Conservation (phyloP, 2,888 invertebrate genomes). For the Nasonia oneida region DNA sequence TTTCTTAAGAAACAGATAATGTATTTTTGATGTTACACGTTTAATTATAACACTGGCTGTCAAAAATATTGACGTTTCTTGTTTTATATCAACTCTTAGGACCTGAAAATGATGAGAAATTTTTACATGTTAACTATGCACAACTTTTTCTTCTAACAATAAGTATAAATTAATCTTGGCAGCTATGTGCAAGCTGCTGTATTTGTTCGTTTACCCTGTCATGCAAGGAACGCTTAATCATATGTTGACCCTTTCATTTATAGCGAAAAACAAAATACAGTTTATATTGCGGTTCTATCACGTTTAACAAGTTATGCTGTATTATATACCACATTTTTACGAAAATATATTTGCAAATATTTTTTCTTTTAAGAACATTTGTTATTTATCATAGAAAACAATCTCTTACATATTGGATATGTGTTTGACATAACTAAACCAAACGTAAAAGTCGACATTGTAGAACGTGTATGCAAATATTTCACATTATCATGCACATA, state of each 20-base stretch:
- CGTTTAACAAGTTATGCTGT: neutral
- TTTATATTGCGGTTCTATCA: constrained; percentile 6
- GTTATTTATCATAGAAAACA: constrained; percentile 14
- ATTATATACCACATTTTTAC: neutral
- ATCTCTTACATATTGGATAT: neutral
- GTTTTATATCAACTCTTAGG: neutral
- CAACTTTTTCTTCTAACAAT: constrained; percentile 60
- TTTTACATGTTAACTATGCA: constrained; percentile 62
- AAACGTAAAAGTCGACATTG: constrained; percentile 29
- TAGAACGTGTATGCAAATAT: constrained; percentile 47
- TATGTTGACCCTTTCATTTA: constrained; percentile 56
- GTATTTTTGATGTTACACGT: constrained; percentile 61
- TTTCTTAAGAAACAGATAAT: constrained; percentile 62
- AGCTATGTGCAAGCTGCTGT: constrained; percentile 57
- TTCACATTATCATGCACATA: neutral
- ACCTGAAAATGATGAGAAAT: neutral
- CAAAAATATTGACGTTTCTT: constrained; percentile 64
- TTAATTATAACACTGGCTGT: constrained; percentile 61
- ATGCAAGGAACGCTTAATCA: constrained; percentile 61
- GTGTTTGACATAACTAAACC: neutral
- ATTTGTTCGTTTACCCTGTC: constrained; percentile 61
- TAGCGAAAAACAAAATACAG: constrained; percentile 37
- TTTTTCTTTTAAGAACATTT: neutral
- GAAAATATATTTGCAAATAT: neutral
- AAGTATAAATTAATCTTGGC: constrained; percentile 62